Evolutionary conservation across 2,888 invertebrate genomes (phyloP), one percentile per base, ranked within the genome.

Genomic region (Aquatica leii): DNA sequence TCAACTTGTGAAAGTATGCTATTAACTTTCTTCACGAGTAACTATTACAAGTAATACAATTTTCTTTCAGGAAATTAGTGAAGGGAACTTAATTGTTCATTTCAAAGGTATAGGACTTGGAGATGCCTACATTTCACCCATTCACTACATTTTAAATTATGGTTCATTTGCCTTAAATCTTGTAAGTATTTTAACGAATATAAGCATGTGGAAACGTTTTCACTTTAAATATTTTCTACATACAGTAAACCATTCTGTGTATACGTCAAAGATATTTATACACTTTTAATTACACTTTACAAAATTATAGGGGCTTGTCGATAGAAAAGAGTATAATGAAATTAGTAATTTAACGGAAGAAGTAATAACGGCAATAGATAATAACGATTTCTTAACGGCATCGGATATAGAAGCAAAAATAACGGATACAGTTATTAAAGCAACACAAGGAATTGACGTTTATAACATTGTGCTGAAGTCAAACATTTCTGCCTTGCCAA

Each of bases 401-500:
- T 91, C 90, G 0, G 65, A 74, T 0, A 84, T 87, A 50, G 94
- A 91, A 91, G 81, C 84, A 9, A 72, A 74, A 49, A 74, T 77
- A 0, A 88, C 90, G 0, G 91, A 93, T 76, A 48, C 72, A 0
- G 84, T 73, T 49, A 68, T 86, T 1, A 69, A 75, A 2, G 84
- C 84, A 17, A 89, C 93, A 0, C 83, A 83, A 41, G 84, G 82
- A 12, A 90, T 95, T 6, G 91, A 93, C 77, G 93, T 93, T 77
- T 94, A 94, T 77, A 93, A 95, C 76, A 92, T 95, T 66, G 80
- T 91, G 8, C 85, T 84, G 1, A 86, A 85, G 72, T 63, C 59
- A 15, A 67, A 71, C 37, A 12, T 67, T 15, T 67, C 72, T 12
- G 66, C 71, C 9, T 62, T 71, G 51, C 74, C 74, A 59, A 69